A percentile compares a stretch with the other conserved stretches of the same genome.
Conservation (phyloP, 2,113 vertebrate genomes). For the Clinocottus analis region DNA sequence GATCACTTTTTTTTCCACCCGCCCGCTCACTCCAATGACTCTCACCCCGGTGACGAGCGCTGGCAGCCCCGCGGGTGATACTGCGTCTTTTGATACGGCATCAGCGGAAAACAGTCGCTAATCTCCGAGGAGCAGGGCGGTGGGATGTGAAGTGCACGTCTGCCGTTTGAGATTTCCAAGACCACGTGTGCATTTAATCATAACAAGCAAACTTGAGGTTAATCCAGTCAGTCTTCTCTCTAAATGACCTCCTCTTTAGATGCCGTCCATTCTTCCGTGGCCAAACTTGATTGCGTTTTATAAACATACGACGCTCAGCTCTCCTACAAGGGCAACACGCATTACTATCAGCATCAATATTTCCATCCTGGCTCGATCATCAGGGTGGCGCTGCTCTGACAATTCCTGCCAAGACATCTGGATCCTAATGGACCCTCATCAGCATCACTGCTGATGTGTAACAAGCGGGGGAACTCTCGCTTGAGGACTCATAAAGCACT, state of each 20-base stretch:
- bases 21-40: slow-evolving; percentile 37
- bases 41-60: slow-evolving; percentile 49
- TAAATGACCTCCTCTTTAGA: slow-evolving; percentile 10
- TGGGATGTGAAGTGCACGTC: slow-evolving; percentile 54
- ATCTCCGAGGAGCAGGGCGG: slow-evolving; percentile 55
- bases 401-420: slow-evolving; percentile 64
- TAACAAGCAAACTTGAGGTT: slow-evolving; percentile 26
- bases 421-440: slow-evolving; percentile 68
- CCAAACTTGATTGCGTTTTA: slow-evolving; percentile 27
- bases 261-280: slow-evolving; percentile 12
- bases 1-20: slow-evolving; percentile 52
- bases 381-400: slow-evolving; percentile 23
- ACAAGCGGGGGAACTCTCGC: slow-evolving; percentile 35
- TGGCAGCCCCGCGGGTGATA: slow-evolving; percentile 40
- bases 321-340: background rate
- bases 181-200: slow-evolving; percentile 34
- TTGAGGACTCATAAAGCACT: slow-evolving; percentile 33
- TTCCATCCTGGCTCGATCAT: slow-evolving; percentile 40
- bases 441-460: slow-evolving; percentile 46
- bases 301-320: background rate
- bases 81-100: slow-evolving; percentile 52
- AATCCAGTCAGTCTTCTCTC: slow-evolving; percentile 23
- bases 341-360: slow-evolving; percentile 18
- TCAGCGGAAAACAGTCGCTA: slow-evolving; percentile 54
- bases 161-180: slow-evolving; percentile 35